Evolutionary conservation across 2,113 vertebrate genomes (phyloP), one percentile per base, ranked within the genome.

Genomic region (Hippoglossus stenolepis): DNA sequence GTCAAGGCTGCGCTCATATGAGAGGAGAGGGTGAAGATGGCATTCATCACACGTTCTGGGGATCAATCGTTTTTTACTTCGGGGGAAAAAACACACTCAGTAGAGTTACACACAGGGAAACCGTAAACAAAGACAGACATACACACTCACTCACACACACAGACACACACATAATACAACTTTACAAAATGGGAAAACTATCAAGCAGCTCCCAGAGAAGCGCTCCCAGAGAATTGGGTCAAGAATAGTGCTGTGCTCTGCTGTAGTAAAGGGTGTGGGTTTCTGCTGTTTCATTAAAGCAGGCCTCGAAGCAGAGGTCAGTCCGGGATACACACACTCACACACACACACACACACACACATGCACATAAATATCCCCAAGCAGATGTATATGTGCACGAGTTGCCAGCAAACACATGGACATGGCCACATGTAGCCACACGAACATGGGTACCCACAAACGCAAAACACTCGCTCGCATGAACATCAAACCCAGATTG

Each of bases 1-100:
- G 84, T 83, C 60, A 79, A 77, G 68, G 65, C 79, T 26, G 65
- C 60, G 66, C 86, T 73, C 28, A 60, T 67, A 88, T 83, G 77
- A 90, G 84, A 84, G 67, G 77, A 84, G 66, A 79, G 79, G 82
- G 67, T 85, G 87, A 85, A 89, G 87, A 91, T 90, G 85, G 85
- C 84, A 88, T 91, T 89, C 65, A 88, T 86, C 88, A 86, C 87
- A 90, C 88, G 83, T 89, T 88, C 80, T 45, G 14, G 12, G 76
- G 82, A 92, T 90, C 87, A 82, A 87, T 89, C 79, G 10, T 76
- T 80, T 85, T 85, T 63, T 38, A 73, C 79, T 81, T 67, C 63
- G 60, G 66, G 84, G 65, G 1, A 14, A 18, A 28, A 38, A 45
- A 17, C 21, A 75, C 35, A 58, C 14, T 24, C 45, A 0, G 70